phyloP scores from a whole-genome alignment of 2,113 vertebrate genomes.

The Toxostoma redivivum region DNA sequence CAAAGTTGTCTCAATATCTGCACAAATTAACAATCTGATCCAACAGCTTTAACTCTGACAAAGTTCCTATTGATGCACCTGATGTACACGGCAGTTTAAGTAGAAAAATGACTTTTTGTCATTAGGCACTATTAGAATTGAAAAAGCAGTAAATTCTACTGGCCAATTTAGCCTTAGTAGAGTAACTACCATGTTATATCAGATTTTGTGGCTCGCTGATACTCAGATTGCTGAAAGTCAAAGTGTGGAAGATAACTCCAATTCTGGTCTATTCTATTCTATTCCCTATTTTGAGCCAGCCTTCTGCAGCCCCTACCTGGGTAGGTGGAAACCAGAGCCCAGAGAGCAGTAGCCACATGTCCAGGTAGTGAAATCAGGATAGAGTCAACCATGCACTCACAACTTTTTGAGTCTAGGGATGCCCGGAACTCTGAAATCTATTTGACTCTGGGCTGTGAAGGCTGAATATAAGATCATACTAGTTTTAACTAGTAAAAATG shows the following conservation, averaged over 20 bases:
- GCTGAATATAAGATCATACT: not conserved
- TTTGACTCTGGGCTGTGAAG: not conserved
- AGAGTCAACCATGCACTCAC: rapidly evolving
- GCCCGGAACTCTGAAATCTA: not conserved
- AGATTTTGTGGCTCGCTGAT: not conserved
- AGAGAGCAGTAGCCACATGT: not conserved
- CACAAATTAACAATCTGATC: not conserved
- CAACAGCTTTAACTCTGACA: not conserved
- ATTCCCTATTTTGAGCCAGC: not conserved
- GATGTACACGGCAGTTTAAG: not conserved
- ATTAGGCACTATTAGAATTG: not conserved
- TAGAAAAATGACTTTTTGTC: not conserved
- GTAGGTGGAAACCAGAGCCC: not conserved
- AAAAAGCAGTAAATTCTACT: not conserved
- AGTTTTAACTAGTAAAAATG: not conserved
- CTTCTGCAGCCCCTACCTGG: rapidly evolving
- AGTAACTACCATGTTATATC: not conserved
- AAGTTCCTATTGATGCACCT: not conserved
- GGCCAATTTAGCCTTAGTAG: not conserved
- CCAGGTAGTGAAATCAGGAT: not conserved
- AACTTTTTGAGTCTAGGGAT: not conserved
- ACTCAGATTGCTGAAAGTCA: not conserved
- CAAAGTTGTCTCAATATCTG: not conserved
- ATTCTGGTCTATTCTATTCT: not conserved
- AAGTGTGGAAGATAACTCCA: not conserved